Conservation (phyloP, 2,113 vertebrate species). For the Corythornis madagascariensis region DNA sequence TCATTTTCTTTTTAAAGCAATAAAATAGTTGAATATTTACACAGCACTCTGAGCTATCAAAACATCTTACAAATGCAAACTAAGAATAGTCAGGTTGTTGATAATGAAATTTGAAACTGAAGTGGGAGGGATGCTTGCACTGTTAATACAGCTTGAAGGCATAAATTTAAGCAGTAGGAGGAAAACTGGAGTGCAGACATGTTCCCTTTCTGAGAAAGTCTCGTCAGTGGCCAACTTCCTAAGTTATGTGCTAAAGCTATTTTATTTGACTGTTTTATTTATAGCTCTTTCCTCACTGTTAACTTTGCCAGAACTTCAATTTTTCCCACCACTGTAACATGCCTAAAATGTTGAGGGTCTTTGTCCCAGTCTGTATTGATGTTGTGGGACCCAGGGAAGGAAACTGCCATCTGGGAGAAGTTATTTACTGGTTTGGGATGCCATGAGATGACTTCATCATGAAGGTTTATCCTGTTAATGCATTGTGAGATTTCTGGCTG, state of each 20-base stretch:
- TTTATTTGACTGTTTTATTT: constrained; percentile 14
- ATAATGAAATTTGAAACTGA: background rate
- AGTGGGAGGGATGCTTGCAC: background rate
- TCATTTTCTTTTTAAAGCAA: background rate
- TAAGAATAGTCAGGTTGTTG: background rate
- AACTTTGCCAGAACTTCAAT: background rate
- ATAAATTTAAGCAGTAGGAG: constrained; percentile 3
- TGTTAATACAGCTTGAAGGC: constrained; percentile 6
- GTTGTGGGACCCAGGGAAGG: background rate
- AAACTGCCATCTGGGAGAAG: background rate
- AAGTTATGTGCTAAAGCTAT: background rate
- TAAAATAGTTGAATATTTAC: background rate
- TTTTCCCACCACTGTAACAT: background rate
- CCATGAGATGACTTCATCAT: background rate
- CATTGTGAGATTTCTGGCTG: background rate
- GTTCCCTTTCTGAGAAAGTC: background rate
- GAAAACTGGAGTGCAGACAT: background rate
- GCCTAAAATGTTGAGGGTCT: background rate
- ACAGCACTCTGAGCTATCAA: background rate
- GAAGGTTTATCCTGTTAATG: background rate
- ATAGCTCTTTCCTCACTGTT: background rate
- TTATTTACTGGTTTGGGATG: background rate
- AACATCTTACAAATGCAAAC: background rate
- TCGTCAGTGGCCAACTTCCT: background rate
- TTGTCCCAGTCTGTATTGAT: background rate